Base-by-base conservation (phyloP, 2,888 invertebrate species). In the Labia minor region DNA sequence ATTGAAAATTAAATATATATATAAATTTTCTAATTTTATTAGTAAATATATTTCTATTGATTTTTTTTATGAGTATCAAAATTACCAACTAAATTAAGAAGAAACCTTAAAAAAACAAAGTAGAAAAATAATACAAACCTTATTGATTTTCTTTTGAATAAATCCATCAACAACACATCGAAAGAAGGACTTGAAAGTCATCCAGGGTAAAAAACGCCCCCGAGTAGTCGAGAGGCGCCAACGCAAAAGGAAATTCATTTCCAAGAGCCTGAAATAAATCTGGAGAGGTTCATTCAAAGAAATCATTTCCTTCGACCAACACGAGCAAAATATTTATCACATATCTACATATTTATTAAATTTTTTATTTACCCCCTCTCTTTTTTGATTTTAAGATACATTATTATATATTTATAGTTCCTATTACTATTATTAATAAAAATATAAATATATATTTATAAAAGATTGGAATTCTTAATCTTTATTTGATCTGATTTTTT, bases 191-290 rank as follows among this genome's bases (percentile, higher is more conserved):
- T 49, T 49, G 49, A 49, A 49, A 49, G 16, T 49, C 49, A 49
- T 49, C 49, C 49, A 49, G 49, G 49, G 49, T 49, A n/a, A 49
- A 49, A 49, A 49, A 49, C 49, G 49, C 49, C 49, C 26, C 49
- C 3, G 49, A 49, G 49, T 49, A 49, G 14, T 49, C 16, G 49
- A 49, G 49, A 26, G 26, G 26, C 26, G 26, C 26, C 26, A 26
- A 26, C 26, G 26, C 26, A 49, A n/a, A 49, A 49, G 49, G 16
- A 49, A 49, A 49, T 49, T 49, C n/a, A 49, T 49, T 49, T 49
- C 49, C 14, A 49, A 49, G 49, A 8, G 49, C 2, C 26, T 26
- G 26, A 26, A 26, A 26, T 26, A 26, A 26, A 26, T 6, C 26
- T 26, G 26, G 26, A 26, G 26, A 26, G 26, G 26, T 26, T 26